Percentiles rank a stretch among this genome's conserved stretches.
These are phyloP conservation scores for Diadumene lineata DNA, from an alignment of 92 coral and sea anemone species.

Conservation along the genomic window DNA sequence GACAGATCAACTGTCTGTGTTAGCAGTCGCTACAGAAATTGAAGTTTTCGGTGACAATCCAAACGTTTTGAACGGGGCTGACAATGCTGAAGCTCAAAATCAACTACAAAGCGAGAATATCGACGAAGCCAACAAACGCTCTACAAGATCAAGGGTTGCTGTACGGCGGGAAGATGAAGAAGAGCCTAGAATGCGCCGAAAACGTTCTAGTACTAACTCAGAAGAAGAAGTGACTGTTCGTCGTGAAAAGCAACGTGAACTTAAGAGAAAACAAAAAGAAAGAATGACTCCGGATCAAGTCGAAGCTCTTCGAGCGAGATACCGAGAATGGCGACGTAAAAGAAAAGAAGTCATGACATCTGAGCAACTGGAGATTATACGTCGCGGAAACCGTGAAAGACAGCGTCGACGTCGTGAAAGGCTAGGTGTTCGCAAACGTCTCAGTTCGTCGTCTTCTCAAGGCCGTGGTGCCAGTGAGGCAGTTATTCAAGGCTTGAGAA, in stretches of 20 bases:
- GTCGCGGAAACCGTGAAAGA: constrained; percentile 89
- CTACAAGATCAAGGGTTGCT: constrained; percentile 51
- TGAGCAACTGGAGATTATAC: constrained; percentile 86
- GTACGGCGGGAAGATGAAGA: constrained; percentile 46
- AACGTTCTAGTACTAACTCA: constrained; percentile 61
- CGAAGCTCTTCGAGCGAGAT: constrained; percentile 87
- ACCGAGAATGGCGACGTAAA: constrained; percentile 89
- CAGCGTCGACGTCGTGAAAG: constrained; percentile 95
- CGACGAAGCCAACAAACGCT: constrained; percentile 53
- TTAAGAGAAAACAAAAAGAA: constrained; percentile 86
- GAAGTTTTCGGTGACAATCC: constrained; percentile 85
- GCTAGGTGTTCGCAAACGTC: constrained; percentile 84
- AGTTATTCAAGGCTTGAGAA: constrained; percentile 74
- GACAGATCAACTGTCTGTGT: constrained; percentile 73
- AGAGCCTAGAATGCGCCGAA: constrained; percentile 56
- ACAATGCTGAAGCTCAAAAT: constrained; percentile 32
- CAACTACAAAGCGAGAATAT: constrained; percentile 25
- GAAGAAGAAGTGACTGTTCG: constrained; percentile 76
- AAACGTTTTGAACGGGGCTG: constrained; percentile 74
- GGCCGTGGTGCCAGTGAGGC: constrained; percentile 77
- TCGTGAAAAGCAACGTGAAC: constrained; percentile 86
- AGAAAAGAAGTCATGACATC: constrained; percentile 92
- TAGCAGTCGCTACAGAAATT: constrained; percentile 86
- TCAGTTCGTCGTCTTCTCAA: constrained; percentile 62
- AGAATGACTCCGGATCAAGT: constrained; percentile 88